A percentile compares a stretch with the other conserved stretches of the same genome.
These are phyloP conservation scores for Brachionus koreanus DNA, from an alignment of 1,140 invertebrate species.

Conservation along the genomic window DNA sequence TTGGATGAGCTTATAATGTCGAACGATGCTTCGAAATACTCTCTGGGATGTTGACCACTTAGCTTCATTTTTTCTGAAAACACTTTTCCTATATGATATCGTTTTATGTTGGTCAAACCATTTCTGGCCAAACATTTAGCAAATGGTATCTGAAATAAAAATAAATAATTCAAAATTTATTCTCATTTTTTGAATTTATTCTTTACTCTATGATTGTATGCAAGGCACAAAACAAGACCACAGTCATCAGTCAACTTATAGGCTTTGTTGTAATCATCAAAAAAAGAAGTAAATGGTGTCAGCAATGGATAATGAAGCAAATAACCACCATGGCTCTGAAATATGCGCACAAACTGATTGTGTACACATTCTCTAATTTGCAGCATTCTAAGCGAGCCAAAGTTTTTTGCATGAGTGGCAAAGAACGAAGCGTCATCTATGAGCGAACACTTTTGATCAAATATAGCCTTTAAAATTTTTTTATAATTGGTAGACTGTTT, in stretches of 20 bases:
- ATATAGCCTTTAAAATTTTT: conserved; percentile 18
- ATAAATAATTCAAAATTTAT: not conserved
- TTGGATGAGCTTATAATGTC: not conserved
- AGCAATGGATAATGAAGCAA: conserved; percentile 37
- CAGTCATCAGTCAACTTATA: conserved; percentile 11
- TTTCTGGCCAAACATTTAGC: conserved; percentile 25
- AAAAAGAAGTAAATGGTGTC: conserved; percentile 18
- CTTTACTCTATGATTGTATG: conserved; percentile 31
- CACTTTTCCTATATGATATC: conserved; percentile 38
- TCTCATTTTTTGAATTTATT: not conserved
- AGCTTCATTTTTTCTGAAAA: conserved; percentile 14
- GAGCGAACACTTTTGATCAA: conserved; percentile 27
- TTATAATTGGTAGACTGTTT: conserved; percentile 39
- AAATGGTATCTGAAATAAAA: not conserved
- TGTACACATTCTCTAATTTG: conserved; percentile 28
- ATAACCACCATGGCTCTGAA: conserved; percentile 33
- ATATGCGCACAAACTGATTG: conserved; percentile 10
- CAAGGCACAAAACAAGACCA: conserved; percentile 31
- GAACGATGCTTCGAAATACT: conserved; percentile 21
- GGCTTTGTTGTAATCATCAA: conserved; percentile 24
- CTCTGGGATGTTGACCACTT: conserved; percentile 20
- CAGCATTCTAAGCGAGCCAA: not conserved
- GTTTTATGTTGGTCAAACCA: not conserved
- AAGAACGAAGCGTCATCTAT: conserved; percentile 16
- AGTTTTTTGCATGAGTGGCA: not conserved